Conservation (phyloP, 2,888 invertebrate genomes). For the Eupithecia abbreviata region DNA sequence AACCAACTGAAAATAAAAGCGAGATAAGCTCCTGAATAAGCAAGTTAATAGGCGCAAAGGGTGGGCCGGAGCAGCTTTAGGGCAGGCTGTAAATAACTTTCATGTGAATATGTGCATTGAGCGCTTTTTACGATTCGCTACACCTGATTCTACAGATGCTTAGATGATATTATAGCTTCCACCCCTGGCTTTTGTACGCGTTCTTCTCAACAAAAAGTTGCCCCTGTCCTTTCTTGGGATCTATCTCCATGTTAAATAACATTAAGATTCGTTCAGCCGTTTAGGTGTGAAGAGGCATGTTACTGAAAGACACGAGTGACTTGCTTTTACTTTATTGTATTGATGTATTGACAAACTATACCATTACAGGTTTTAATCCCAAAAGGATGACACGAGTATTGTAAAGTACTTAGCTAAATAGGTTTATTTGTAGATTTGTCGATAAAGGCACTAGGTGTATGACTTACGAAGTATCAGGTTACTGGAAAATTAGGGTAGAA, state of each 20-base stretch:
- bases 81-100: constrained; percentile 1
- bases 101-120: constrained; percentile 6
- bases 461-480: not conserved
- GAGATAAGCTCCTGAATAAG: constrained; percentile 11
- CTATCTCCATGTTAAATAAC: not conserved
- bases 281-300: not conserved
- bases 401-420: not conserved
- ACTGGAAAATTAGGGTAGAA: not conserved
- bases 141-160: constrained; percentile 10
- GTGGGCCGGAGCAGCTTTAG: not conserved
- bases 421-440: not conserved
- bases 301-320: not conserved
- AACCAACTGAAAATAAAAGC: constrained; percentile 13
- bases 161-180: not conserved
- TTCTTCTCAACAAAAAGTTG: not conserved
- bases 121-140: constrained; percentile 15
- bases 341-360: not conserved
- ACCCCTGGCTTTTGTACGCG: not conserved
- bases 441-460: not conserved
- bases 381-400: not conserved
- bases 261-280: not conserved
- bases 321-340: not conserved
- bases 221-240: not conserved
- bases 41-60: constrained; percentile 15
- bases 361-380: not conserved